phyloP scores from a whole-genome alignment of 2,888 invertebrate species.

The Thymelicus acteon region DNA sequence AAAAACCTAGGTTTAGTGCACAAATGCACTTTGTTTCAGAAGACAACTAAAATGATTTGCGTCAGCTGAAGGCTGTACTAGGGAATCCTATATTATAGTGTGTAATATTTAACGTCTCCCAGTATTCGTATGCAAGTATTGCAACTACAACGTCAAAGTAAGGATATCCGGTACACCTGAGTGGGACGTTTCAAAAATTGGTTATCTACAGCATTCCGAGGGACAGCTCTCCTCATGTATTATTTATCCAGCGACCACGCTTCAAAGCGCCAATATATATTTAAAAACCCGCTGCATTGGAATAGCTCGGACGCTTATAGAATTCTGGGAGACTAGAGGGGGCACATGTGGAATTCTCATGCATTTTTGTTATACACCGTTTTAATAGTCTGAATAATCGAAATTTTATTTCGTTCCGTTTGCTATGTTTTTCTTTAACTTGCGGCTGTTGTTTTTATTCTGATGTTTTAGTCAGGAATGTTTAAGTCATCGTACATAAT shows the following conservation, averaged over 20 bases:
- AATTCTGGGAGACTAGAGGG: constrained; percentile 3
- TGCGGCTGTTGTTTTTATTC: too few species aligned
- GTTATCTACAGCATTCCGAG: constrained; percentile 41
- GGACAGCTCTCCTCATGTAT: constrained; percentile 44
- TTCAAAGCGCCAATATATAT: constrained; percentile 43
- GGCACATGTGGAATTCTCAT: constrained; percentile 25
- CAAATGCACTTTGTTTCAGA: too few species aligned
- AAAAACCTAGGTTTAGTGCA: too few species aligned
- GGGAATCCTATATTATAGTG: too few species aligned
- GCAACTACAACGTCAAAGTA: constrained; percentile 32
- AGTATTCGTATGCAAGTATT: background rate
- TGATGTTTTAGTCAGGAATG: too few species aligned
- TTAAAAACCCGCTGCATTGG: constrained; percentile 38
- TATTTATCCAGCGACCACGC: constrained; percentile 44
- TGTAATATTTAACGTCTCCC: too few species aligned
- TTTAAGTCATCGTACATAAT: too few species aligned
- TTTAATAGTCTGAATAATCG: constrained; percentile 17
- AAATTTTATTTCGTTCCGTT: background rate
- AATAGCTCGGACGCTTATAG: constrained; percentile 31
- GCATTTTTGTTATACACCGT: constrained; percentile 18
- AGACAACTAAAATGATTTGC: too few species aligned
- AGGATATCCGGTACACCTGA: constrained; percentile 19
- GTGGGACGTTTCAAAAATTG: constrained; percentile 43
- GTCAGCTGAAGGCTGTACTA: too few species aligned
- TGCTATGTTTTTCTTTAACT: too few species aligned